Evolutionary conservation across 2,113 vertebrate species (phyloP).

Genomic region (Petrocephalus microphthalmus): DNA sequence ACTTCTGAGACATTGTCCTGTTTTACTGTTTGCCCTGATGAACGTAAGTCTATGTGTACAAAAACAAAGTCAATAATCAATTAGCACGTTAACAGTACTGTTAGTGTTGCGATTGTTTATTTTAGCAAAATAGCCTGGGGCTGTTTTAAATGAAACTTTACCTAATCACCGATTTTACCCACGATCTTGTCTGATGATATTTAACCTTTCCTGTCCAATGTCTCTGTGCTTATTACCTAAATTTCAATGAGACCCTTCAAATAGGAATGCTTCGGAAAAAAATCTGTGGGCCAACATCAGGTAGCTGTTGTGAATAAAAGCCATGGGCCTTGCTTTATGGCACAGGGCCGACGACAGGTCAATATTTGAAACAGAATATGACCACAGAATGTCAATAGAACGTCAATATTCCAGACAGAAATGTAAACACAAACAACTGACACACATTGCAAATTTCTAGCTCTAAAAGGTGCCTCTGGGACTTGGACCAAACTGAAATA

Average conservation of each 20-base stretch:
- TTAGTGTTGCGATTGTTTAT: not conserved
- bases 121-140: not conserved
- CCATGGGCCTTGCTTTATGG: not conserved
- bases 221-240: not conserved
- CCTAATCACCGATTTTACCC: constrained; percentile 20
- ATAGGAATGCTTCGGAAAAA: not conserved
- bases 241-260: not conserved
- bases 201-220: constrained; percentile 8
- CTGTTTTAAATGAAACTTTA: constrained; percentile 15
- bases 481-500: not conserved
- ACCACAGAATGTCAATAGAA: no score
- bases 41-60: not conserved
- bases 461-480: not conserved
- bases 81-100: not conserved
- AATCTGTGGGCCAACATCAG: not conserved
- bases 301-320: not conserved
- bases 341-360: not conserved
- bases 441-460: not conserved
- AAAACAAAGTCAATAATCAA: not conserved
- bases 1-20: not conserved
- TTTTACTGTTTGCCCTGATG: not conserved
- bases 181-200: constrained; percentile 40
- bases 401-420: not conserved
- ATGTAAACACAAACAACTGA: not conserved
- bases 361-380: not conserved